These are phyloP conservation scores for Drosophila nigrodunni DNA, from an alignment of 1,140 invertebrate species.

Conservation along the genomic window DNA sequence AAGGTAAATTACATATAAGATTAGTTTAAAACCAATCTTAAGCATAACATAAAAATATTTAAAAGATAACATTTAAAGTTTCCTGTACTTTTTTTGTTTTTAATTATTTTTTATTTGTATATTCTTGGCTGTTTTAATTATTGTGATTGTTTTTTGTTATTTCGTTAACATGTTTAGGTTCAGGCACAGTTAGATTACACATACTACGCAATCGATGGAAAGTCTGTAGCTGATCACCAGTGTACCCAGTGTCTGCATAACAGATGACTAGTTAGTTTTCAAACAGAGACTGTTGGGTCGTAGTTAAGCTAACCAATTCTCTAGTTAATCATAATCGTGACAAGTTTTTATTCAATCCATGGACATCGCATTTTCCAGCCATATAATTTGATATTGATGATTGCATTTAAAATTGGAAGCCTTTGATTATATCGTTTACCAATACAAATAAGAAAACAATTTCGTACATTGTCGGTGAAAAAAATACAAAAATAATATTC, in stretches of 20 bases:
- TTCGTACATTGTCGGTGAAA: no score
- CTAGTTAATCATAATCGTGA: background rate
- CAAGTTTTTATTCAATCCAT: background rate
- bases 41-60: background rate
- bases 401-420: conserved; percentile 63
- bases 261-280: background rate
- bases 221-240: conserved; percentile 4
- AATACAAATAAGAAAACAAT: background rate
- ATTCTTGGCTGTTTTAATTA: background rate
- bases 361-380: background rate
- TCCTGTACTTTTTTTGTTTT: conserved; percentile 1
- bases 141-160: conserved; percentile 22
- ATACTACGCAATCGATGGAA: conserved; percentile 3
- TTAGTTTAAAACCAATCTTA: background rate
- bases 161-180: conserved; percentile 25
- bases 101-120: background rate
- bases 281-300: background rate
- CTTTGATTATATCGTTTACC: conserved; percentile 40
- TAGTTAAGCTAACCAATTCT: conserved; percentile 5
- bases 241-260: conserved; percentile 12
- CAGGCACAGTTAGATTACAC: conserved; percentile 36
- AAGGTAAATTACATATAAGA: background rate
- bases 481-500: background rate
- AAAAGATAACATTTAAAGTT: background rate
- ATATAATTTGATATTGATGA: conserved; percentile 42